A percentile compares a stretch with the other conserved stretches of the same genome.
Evolutionary conservation across 2,797 vertebrate species (phyloP).

Genomic region (Linurgus olivaceus): DNA sequence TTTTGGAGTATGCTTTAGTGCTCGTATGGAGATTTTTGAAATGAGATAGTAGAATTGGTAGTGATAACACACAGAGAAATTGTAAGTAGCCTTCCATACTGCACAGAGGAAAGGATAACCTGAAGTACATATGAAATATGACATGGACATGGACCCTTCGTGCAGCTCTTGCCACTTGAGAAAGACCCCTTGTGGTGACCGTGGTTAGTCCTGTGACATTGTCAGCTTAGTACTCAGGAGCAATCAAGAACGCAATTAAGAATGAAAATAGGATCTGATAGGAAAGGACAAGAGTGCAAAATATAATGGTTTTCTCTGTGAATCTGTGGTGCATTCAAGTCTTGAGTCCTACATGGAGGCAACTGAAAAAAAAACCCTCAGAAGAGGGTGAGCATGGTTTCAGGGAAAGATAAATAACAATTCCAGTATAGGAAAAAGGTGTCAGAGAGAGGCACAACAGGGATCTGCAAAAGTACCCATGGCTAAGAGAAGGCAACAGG

Average conservation of each 20-base stretch:
- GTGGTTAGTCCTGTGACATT: background rate
- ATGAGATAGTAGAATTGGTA: background rate
- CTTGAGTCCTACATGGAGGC: background rate
- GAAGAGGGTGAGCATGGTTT: background rate
- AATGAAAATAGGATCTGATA: background rate
- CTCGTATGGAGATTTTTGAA: background rate
- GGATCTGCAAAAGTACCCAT: background rate
- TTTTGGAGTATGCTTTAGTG: background rate
- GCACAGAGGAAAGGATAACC: background rate
- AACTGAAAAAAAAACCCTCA: background rate
- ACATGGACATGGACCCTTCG: background rate
- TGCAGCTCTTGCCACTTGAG: background rate
- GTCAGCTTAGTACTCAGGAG: background rate
- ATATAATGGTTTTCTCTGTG: background rate
- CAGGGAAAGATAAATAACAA: background rate
- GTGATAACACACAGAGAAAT: background rate
- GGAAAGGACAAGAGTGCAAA: background rate
- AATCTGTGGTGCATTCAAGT: background rate
- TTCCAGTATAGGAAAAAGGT: background rate
- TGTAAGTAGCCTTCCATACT: background rate
- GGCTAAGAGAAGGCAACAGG: background rate
- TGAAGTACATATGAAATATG: accelerated
- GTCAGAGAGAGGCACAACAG: background rate
- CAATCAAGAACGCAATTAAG: background rate
- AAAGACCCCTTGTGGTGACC: background rate